Evolutionary conservation across 2,113 vertebrate species (phyloP).

Genomic region (Edolisoma coerulescens): DNA sequence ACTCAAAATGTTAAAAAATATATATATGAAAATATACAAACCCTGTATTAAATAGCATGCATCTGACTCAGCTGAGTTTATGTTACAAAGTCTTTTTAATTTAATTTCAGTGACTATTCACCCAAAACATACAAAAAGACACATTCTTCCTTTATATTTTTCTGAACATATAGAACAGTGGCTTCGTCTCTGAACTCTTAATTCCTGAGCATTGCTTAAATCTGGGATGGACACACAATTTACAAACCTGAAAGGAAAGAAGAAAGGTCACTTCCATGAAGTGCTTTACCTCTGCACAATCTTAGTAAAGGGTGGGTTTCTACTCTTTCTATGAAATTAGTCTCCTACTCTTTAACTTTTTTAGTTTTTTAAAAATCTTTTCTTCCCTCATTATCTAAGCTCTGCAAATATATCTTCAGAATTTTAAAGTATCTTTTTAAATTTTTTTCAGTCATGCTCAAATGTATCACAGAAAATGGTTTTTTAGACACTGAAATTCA

Average conservation of each 20-base stretch:
- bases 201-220: neutral
- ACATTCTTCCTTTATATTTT: neutral
- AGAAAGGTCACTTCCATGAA: neutral
- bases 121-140: neutral
- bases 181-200: neutral
- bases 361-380: neutral
- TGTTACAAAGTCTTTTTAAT: neutral
- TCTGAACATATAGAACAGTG: neutral
- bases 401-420: neutral
- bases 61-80: neutral
- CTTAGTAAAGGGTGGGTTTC: neutral
- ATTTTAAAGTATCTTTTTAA: neutral
- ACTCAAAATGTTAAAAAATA: neutral
- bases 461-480: neutral
- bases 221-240: neutral
- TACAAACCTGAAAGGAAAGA: neutral
- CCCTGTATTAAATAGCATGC: neutral
- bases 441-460: neutral
- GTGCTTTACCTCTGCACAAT: neutral
- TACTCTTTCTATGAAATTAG: neutral
- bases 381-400: neutral
- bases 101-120: neutral
- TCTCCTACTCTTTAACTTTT: fast-evolving
- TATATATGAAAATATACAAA: neutral
- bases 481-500: neutral